Evolutionary conservation across 2,888 invertebrate genomes (phyloP).

Genomic region (Oeneis ivallda): DNA sequence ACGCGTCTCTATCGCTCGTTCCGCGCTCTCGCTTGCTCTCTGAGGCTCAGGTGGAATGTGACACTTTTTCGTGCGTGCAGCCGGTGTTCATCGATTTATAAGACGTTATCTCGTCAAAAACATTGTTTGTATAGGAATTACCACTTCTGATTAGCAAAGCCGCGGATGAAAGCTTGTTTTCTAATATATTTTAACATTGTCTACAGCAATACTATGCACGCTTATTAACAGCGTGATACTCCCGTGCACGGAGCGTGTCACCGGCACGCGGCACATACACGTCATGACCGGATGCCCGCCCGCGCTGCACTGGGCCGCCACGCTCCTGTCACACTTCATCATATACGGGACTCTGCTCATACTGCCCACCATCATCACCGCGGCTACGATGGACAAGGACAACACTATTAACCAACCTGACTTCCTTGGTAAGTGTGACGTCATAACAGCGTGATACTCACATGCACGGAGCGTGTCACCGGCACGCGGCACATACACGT

Average conservation of each 20-base stretch:
- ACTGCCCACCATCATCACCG: conserved; percentile 45
- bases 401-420: conserved; percentile 47
- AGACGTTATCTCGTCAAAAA: too few species aligned
- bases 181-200: neutral
- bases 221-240: conserved; percentile 80
- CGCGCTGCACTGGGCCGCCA: conserved; percentile 83
- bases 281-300: conserved; percentile 84
- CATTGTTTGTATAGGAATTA: too few species aligned
- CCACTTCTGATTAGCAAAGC: too few species aligned
- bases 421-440: conserved; percentile 50
- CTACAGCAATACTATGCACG: conserved; percentile 64
- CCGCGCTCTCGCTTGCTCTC: too few species aligned
- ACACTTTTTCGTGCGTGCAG: too few species aligned
- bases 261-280: conserved; percentile 85
- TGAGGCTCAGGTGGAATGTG: too few species aligned
- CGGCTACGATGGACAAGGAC: conserved; percentile 47
- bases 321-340: conserved; percentile 80
- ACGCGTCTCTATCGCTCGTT: too few species aligned
- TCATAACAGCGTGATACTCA: too few species aligned
- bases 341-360: conserved; percentile 51
- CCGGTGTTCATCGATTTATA: too few species aligned
- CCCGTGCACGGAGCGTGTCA: conserved; percentile 83
- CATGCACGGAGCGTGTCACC: conserved; percentile 83
- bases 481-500: conserved; percentile 85
- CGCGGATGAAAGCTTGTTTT: too few species aligned